Conservation (phyloP, 2,113 vertebrate genomes). For the Parotia lawesii region DNA sequence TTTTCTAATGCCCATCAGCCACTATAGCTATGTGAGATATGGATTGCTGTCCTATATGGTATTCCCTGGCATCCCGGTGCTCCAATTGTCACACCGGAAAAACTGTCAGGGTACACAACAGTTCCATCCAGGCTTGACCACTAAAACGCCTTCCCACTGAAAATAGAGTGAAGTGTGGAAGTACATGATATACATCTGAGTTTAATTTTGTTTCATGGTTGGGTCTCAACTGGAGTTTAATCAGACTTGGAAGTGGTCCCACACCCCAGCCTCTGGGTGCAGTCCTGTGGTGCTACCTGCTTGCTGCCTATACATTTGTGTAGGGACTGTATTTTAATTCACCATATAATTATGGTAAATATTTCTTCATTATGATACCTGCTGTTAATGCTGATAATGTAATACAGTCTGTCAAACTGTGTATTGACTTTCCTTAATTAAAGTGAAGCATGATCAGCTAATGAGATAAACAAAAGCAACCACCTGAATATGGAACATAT, state of each 20-base stretch:
- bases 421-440: neutral
- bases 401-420: neutral
- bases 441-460: neutral
- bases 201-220: neutral
- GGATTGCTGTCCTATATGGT: neutral
- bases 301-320: neutral
- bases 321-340: neutral
- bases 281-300: neutral
- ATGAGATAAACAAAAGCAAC: neutral
- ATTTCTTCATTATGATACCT: neutral
- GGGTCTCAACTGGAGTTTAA: neutral
- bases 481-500: neutral
- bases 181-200: neutral
- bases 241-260: neutral
- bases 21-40: neutral
- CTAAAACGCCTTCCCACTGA: neutral
- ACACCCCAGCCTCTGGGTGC: neutral
- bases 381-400: neutral
- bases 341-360: neutral
- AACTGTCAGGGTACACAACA: neutral
- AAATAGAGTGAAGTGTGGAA: neutral
- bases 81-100: neutral
- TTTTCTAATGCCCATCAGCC: neutral
- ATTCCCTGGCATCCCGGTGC: neutral
- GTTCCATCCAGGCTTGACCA: neutral